Evolutionary conservation across 2,888 invertebrate species (phyloP).

Genomic region (Pachycephus smyrnensis): DNA sequence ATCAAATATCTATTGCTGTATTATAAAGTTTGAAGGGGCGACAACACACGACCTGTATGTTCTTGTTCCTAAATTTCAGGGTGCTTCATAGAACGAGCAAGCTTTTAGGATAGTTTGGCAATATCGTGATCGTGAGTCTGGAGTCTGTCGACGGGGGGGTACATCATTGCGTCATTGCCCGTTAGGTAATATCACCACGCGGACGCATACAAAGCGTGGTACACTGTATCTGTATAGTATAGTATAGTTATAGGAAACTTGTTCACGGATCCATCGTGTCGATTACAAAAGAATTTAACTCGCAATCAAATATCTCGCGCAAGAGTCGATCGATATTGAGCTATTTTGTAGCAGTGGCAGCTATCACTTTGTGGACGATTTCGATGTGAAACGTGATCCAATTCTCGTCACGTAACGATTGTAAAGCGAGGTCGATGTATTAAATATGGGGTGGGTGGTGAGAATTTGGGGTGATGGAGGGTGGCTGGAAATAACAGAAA

Average conservation of each 20-base stretch:
- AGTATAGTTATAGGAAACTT: background rate
- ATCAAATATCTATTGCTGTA: background rate
- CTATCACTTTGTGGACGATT: background rate
- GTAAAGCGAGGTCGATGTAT: background rate
- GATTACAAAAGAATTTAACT: background rate
- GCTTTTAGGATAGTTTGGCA: background rate
- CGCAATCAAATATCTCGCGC: background rate
- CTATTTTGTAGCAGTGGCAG: background rate
- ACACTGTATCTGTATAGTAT: background rate
- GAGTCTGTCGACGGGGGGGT: background rate
- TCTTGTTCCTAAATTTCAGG: background rate
- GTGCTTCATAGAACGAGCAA: background rate
- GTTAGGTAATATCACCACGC: background rate
- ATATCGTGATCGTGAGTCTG: background rate
- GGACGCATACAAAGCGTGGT: background rate
- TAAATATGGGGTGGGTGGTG: background rate
- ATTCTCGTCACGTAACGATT: background rate
- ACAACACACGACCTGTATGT: background rate
- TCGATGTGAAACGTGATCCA: background rate
- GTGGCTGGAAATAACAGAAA: background rate
- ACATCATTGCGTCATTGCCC: background rate
- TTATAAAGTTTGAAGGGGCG: background rate
- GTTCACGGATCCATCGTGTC: background rate
- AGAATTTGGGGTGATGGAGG: background rate
- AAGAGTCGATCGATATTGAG: background rate